Percentiles rank a stretch among this genome's conserved stretches.
Conservation (phyloP, 2,113 vertebrate species). For the Pterocles orientalis region DNA sequence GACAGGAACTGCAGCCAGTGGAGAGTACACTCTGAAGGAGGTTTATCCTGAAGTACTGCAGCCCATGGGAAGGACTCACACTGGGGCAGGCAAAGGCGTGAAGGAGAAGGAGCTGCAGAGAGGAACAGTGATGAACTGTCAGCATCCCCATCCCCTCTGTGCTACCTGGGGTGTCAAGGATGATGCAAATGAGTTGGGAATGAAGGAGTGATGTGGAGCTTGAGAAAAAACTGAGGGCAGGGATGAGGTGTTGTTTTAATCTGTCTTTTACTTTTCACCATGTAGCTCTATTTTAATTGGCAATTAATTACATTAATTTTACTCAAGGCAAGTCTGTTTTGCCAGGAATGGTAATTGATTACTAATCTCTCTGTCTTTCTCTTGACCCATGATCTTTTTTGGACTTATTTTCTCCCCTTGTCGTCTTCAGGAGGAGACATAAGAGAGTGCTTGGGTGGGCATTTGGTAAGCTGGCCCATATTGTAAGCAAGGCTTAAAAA, state of each 20-base stretch:
- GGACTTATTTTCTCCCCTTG: not conserved
- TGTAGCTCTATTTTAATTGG: not conserved
- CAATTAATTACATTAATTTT: not conserved
- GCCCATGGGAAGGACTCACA: not conserved
- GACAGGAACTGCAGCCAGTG: not conserved
- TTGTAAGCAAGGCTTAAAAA: not conserved
- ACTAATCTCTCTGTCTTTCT: not conserved
- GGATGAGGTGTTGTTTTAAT: not conserved
- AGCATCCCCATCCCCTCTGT: accelerated
- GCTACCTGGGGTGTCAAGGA: not conserved
- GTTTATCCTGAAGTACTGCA: not conserved
- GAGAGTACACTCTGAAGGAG: not conserved
- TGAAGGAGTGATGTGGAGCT: not conserved
- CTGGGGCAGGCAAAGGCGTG: not conserved
- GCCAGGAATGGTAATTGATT: not conserved
- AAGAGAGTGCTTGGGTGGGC: not conserved
- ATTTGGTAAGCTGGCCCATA: not conserved
- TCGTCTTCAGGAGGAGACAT: not conserved
- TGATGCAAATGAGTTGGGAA: not conserved
- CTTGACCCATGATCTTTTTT: not conserved
- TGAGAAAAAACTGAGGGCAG: not conserved
- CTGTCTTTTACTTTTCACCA: not conserved
- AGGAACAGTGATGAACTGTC: not conserved
- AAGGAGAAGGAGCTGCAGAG: not conserved
- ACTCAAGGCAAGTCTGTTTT: not conserved